Conservation (phyloP, 2,888 invertebrate genomes). For the Morpho helenor region DNA sequence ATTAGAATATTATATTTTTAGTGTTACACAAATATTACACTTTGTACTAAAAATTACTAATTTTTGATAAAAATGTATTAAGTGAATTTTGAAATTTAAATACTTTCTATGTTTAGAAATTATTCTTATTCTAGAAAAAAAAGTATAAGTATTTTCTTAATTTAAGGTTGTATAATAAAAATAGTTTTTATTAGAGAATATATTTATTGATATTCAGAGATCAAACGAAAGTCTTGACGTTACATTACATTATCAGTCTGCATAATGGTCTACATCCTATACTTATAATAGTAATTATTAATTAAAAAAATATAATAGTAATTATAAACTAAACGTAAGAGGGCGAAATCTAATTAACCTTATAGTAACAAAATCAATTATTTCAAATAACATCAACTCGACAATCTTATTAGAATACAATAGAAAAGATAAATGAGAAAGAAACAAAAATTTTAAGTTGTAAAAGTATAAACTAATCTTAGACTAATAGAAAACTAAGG, state of each 20-base stretch:
- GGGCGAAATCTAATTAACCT: constrained; percentile 17
- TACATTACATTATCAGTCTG: constrained; percentile 68
- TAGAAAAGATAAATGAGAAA: constrained; percentile 6
- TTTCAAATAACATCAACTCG: no score
- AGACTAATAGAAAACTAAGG: constrained; percentile 8
- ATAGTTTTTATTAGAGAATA: constrained; percentile 30
- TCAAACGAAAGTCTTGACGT: constrained; percentile 75
- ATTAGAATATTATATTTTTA: no score
- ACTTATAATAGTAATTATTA: constrained; percentile 3
- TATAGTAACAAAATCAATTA: not conserved
- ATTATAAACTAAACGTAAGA: constrained; percentile 16
- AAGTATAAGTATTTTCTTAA: no score
- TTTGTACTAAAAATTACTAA: no score
- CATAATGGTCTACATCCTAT: constrained; percentile 32
- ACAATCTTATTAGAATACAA: no score
- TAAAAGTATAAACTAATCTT: no score
- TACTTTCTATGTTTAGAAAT: no score
- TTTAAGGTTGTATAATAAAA: no score
- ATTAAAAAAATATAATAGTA: not conserved
- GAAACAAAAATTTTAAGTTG: not conserved
- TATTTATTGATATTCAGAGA: constrained; percentile 70
- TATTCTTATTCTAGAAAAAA: no score
- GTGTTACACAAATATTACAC: no score
- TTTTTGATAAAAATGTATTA: no score
- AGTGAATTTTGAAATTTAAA: no score